Evolutionary conservation across 2,113 vertebrate genomes (phyloP), one percentile per base, ranked within the genome.

Genomic region (Oryzias woworae): DNA sequence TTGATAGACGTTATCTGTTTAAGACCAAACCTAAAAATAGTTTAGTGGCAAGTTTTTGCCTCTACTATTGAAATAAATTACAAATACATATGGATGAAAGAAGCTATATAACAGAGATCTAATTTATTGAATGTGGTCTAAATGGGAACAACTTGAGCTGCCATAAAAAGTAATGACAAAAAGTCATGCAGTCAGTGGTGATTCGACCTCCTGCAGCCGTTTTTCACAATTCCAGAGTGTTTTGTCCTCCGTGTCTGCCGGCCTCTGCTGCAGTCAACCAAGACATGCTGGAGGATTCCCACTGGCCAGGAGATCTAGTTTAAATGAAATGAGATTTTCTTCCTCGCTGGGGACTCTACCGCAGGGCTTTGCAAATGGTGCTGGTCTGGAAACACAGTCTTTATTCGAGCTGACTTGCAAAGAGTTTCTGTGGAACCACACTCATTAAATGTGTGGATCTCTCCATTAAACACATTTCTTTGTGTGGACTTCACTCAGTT

Each of bases 311-410:
- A 75, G 81, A 81, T 81, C 84, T 91, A 88, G 88, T 91, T 91
- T 88, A 91, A 92, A 89, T 88, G 83, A 87, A 92, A 86, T 83
- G 74, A 86, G 88, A 88, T 90, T 90, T 91, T 92, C 90, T 88
- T 81, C 83, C 81, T 86, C 86, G 82, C 84, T 69, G 74, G 71
- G 68, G 82, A 71, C 77, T 87, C 88, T 69, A 87, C 85, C 88
- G 66, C 87, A 89, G 78, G 76, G 77, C 82, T 84, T 85, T 89
- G 69, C 81, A 72, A 73, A 68, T 68, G 56, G 81, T 84, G 82
- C 81, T 53, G 84, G 73, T 84, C 82, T 84, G 82, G 87, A 87
- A 89, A 88, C 45, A 50, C 41, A 51, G 80, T 60, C 82, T 86
- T 89, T 84, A 85, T 83, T 88, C 80, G 79, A 85, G 57, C 63